Evolutionary conservation across 53 echinoderm and acorn worm genomes (phyloP), one percentile per base, ranked within the genome.

Genomic region (Temnopleurus reevesii): DNA sequence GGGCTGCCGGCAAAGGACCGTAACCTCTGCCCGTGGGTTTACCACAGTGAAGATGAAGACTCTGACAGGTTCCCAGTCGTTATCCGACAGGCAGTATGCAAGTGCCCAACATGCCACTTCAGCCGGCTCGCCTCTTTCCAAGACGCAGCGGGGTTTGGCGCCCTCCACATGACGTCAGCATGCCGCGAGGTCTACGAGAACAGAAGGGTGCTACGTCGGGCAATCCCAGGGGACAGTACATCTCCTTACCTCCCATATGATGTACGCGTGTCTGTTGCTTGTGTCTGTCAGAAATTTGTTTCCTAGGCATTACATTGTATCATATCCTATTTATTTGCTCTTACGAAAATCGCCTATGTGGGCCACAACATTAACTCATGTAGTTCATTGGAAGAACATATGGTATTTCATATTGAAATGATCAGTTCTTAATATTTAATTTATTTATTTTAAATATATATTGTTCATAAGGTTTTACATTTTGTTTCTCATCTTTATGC

Each of bases 371-470:
- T 8, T 8, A 51, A 10, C 53, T 59, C n/a, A 45, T 81, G 81
- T 81, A 81, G 81, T 81, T 81, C 53, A 53, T 81, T 45, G 23
- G 33, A 53, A 53, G 81, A 81, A 81, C 81, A 53, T 27, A 29
- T 31, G 4, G 54, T 81, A 81, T 81, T 81, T 81, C 81, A 81
- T 53, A 81, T 81, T 81, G 81, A 81, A 81, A 81, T 53, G 9
- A 77, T 46, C 8, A 45, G 77, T 77, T 45, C 25, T 77, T 36
- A 1, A 66, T n/a, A n/a, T n/a, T n/a, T n/a, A n/a, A n/a, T n/a
- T n/a, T n/a, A n/a, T n/a, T n/a, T n/a, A n/a, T n/a, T n/a, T n/a
- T n/a, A n/a, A n/a, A n/a, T n/a, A n/a, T n/a, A n/a, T n/a, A n/a
- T n/a, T n/a, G n/a, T n/a, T n/a, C n/a, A n/a, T n/a, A n/a, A n/a